Evolutionary conservation across 2,797 vertebrate species (phyloP), one percentile per base, ranked within the genome.

Genomic region (Pseudocheirus occidentalis): DNA sequence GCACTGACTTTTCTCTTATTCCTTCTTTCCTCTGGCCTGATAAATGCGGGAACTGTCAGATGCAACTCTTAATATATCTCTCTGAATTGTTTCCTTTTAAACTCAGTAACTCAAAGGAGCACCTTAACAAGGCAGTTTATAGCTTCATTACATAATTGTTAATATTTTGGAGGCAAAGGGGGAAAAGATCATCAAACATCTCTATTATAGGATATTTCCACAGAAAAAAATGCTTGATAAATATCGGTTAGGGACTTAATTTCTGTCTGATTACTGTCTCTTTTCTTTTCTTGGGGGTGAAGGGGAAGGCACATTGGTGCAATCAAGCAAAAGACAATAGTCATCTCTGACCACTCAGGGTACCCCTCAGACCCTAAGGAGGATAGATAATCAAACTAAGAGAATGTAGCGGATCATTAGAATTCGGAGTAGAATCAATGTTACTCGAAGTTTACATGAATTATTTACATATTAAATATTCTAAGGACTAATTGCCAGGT

Each of bases 61-160:
- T 31, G 81, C 10, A 62, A 18, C 13, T 9, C 34, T 62, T 31
- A 62, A 31, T 62, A 34, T 16, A 29, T 34, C 12, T 62, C 29
- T 55, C 14, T 53, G 90, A 62, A 3, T n/a, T 66, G 73, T 81
- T 93, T 93, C 91, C 12, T 94, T 96, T 92, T 50, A 73, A 89
- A 92, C 94, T 46, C 91, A 66, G 29, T 53, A 31, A 73, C 58
- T 59, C 28, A 31, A 31, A 59, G 11, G 29, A 59, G 11, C 7
- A 56, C 2, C 5, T 90, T 11, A 96, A 6, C 46, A 10, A 94
- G 34, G 5, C 31, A 31, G 0, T 50, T 11, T 50, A 93, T 52
- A 6, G 55, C 4, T 95, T n/a, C 7, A 66, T 52, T 92, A 18
- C 0, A 50, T 1, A 31, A 28, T 9, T 87, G 2, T 89, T 3